A percentile compares a stretch with the other conserved stretches of the same genome.
These are phyloP conservation scores for Chelonoidis abingdonii DNA, from an alignment of 2,113 vertebrate species.

Conservation along the genomic window DNA sequence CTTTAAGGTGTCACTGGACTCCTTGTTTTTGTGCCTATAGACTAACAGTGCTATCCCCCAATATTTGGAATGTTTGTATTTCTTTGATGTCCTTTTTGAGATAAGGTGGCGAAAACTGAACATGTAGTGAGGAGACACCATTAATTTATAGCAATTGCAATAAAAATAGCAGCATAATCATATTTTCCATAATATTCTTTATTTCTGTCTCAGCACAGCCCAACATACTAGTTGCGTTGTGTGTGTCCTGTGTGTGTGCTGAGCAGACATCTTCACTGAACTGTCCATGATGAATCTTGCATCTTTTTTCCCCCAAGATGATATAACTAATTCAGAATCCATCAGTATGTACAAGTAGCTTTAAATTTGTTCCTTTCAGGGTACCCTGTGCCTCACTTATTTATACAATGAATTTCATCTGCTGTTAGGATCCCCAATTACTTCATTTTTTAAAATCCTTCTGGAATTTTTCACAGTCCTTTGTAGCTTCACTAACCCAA, in stretches of 20 bases:
- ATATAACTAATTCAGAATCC: conserved; percentile 67
- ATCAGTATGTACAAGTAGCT: conserved; percentile 74
- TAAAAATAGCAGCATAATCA: conserved; percentile 72
- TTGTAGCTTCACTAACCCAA: conserved; percentile 66
- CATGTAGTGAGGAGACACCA: conserved; percentile 48
- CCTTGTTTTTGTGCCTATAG: no score
- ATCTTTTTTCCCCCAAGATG: conserved; percentile 61
- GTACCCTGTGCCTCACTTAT: conserved; percentile 70
- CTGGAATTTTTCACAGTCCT: conserved; percentile 62
- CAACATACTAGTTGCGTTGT: conserved; percentile 66
- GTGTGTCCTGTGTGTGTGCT: conserved; percentile 61
- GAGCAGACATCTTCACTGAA: conserved; percentile 54
- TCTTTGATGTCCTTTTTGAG: conserved; percentile 64
- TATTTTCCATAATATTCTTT: conserved; percentile 63
- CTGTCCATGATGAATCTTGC: conserved; percentile 25
- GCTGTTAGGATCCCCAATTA: conserved; percentile 72
- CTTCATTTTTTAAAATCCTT: conserved; percentile 70
- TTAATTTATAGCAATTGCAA: conserved; percentile 68
- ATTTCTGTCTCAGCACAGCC: conserved; percentile 62
- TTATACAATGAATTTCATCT: conserved; percentile 70
- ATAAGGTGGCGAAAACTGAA: conserved; percentile 20
- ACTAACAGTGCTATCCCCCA: no score
- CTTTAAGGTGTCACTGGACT: no score
- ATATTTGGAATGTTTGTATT: conserved; percentile 19
- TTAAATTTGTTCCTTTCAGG: conserved; percentile 73